Conservation (phyloP, 2,113 vertebrate genomes). For the Motacilla tschutschensis region DNA sequence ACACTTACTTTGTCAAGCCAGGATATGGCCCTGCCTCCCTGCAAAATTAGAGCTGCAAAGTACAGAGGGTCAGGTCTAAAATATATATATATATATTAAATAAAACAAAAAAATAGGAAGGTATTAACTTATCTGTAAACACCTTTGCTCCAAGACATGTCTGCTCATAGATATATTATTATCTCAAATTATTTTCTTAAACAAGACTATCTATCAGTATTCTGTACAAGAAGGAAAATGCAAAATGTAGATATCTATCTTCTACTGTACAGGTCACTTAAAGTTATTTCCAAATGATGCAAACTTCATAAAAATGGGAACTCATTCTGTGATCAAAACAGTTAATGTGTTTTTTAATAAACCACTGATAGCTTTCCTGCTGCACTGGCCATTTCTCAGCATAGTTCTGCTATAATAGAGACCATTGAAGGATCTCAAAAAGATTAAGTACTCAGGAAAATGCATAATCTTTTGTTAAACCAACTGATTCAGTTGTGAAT, state of each 20-base stretch:
- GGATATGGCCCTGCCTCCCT: neutral
- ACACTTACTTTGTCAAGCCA: neutral
- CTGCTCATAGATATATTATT: neutral
- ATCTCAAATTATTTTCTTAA: neutral
- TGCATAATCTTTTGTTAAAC: neutral
- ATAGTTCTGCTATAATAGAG: neutral
- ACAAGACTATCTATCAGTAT: neutral
- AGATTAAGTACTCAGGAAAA: neutral
- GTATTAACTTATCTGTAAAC: neutral
- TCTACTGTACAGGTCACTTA: neutral
- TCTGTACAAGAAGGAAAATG: neutral
- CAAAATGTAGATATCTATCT: neutral
- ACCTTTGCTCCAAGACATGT: neutral
- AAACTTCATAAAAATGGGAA: neutral
- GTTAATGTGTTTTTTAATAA: neutral
- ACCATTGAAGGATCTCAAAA: neutral
- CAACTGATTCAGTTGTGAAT: neutral
- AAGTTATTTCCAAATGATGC: neutral
- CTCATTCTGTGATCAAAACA: neutral
- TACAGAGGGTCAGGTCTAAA: neutral
- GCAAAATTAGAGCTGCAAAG: neutral
- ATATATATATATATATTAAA: accelerated
- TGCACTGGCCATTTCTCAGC: neutral
- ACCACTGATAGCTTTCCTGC: neutral
- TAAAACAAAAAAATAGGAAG: neutral